Evolutionary conservation across 2,113 vertebrate species (phyloP), one percentile per base, ranked within the genome.

Genomic region (Mesembrinibis cayennensis): DNA sequence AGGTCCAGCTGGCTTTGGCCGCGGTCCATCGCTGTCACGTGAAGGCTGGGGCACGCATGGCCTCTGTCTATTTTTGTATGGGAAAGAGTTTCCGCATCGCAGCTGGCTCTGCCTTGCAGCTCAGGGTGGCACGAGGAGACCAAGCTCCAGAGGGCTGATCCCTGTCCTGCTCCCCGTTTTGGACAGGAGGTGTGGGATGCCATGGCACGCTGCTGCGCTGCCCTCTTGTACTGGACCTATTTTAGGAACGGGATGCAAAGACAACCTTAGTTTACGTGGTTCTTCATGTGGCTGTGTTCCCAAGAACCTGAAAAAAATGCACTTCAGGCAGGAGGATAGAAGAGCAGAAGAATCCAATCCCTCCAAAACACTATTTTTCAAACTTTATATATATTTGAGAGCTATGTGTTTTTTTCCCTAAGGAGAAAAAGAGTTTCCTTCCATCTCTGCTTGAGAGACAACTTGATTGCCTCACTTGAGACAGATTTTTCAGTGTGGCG

Each of bases 401-500:
- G 58, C 73, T 94, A 49, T 2, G 0, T 61, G 66, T 65, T 95
- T n/a, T 95, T 96, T 94, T 95, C 89, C 95, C 91, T 82, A 66
- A 92, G 89, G 90, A 87, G 49, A 97, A 91, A 91, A 85, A 95
- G 84, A 80, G 73, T 95, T 95, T 91, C 77, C 83, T 89, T 92
- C 95, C 11, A 1, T 89, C 72, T 95, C 65, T 87, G 81, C 81
- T 89, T 85, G 94, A 95, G 91, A 97, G 91, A 95, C 89, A 95
- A 44, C 94, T 95, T 94, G 95, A 97, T 96, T 96, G 89, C 89
- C 79, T 97, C 87, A 80, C 94, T 91, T 91, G 94, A 95, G 95
- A 91, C 78, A 87, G 73, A 85, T 91, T 95, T 95, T 95, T 95
- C 94, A 93, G 92, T 70, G 89, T 82, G 70, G 45, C 42, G 10